A percentile compares a stretch with the other conserved stretches of the same genome.
Evolutionary conservation across 2,888 invertebrate species (phyloP).

Genomic region (Scaptomyza caliginosa): DNA sequence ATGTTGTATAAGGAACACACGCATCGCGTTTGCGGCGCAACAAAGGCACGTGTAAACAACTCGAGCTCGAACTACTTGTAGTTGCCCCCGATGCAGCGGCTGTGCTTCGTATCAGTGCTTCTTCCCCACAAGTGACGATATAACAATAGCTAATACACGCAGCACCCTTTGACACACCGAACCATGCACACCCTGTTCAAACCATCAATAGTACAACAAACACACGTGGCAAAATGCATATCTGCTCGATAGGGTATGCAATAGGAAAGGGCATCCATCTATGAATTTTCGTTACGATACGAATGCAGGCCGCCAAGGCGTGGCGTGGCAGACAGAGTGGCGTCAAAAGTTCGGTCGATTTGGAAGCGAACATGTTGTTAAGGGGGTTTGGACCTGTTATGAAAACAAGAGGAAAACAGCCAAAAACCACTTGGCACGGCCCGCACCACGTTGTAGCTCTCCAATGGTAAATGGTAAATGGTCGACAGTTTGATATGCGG

Average conservation of each 20-base stretch:
- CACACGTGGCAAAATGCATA: too few species aligned
- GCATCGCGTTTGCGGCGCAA: slow-evolving; percentile 74
- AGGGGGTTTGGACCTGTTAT: slow-evolving; percentile 49
- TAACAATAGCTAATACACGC: slow-evolving; percentile 39
- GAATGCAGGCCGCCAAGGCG: slow-evolving; percentile 76
- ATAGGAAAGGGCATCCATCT: slow-evolving; percentile 69
- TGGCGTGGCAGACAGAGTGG: slow-evolving; percentile 77
- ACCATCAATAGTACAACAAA: too few species aligned
- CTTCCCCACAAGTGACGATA: slow-evolving; percentile 67
- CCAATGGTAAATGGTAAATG: slow-evolving; percentile 74
- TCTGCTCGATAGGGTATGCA: slow-evolving; percentile 56
- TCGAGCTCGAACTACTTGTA: slow-evolving; percentile 47
- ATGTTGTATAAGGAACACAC: slow-evolving; percentile 59
- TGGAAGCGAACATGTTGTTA: background rate
- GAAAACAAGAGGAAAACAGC: slow-evolving; percentile 72
- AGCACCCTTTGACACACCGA: slow-evolving; percentile 56
- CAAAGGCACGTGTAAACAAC: slow-evolving; percentile 78
- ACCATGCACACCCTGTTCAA: slow-evolving; percentile 39
- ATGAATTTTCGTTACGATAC: slow-evolving; percentile 63
- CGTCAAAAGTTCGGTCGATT: slow-evolving; percentile 65
- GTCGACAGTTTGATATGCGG: slow-evolving; percentile 79
- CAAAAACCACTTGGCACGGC: slow-evolving; percentile 77
- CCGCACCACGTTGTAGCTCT: slow-evolving; percentile 70
- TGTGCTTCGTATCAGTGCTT: slow-evolving; percentile 26
- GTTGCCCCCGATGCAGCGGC: slow-evolving; percentile 52